A percentile compares a stretch with the other conserved stretches of the same genome.
Evolutionary conservation across 2,113 vertebrate species (phyloP).

Genomic region (Tupaia tana): DNA sequence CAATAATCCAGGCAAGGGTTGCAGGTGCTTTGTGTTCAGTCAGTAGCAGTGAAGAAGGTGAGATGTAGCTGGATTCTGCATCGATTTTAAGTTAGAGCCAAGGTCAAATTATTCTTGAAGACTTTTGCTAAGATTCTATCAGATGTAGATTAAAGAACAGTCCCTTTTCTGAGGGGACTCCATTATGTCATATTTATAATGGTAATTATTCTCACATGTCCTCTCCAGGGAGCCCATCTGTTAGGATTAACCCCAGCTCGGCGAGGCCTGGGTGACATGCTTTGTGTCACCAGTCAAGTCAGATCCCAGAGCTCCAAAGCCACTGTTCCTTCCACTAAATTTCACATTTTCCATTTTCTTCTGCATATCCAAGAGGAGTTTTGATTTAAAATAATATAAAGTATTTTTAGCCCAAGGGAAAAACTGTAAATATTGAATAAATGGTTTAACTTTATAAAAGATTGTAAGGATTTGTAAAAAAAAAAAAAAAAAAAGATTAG

Average conservation of each 20-base stretch:
- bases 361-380: neutral
- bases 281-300: neutral
- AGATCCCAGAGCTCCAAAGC: neutral
- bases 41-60: accelerated
- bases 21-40: neutral
- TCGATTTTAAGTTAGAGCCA: neutral
- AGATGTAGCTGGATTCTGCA: neutral
- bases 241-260: neutral
- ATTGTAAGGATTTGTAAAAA: neutral
- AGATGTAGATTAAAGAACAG: neutral
- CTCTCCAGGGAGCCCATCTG: neutral
- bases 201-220: neutral
- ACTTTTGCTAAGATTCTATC: neutral
- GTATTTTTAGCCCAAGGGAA: neutral
- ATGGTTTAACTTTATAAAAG: neutral
- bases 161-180: neutral
- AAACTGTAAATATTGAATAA: neutral
- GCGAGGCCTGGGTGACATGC: neutral
- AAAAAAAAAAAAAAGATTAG: neutral
- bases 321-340: neutral
- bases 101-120: neutral
- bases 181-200: neutral
- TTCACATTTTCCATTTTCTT: neutral
- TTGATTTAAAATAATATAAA: neutral
- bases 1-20: neutral